Evolutionary conservation across 2,113 vertebrate species (phyloP), one percentile per base, ranked within the genome.

Genomic region (Apeltes quadracus): DNA sequence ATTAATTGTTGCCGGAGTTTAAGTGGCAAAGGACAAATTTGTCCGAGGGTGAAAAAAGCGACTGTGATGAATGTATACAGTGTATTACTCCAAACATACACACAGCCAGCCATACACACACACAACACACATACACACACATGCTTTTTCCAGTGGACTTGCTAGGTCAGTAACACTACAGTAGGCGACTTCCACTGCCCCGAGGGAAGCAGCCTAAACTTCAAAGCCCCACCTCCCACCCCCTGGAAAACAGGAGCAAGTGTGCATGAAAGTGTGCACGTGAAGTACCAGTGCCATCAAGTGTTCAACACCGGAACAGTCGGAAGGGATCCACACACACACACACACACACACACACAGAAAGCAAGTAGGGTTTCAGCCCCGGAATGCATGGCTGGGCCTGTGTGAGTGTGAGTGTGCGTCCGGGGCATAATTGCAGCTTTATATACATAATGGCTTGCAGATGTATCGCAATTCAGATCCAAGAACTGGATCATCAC

Each of bases 171-270:
- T 81, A 83, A 87, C 69, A 76, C 83, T 83, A 85, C 89, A 88
- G 82, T 82, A 75, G 81, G 85, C 69, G 65, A 88, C 89, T 91
- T 94, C 88, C 91, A 89, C 61, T 59, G 85, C 92, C n/a, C 87
- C 63, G 75, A 86, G 89, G 93, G 83, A 53, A 90, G 27, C 77
- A 69, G 65, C 23, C 77, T 75, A 55, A 74, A 85, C 88, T 91
- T 91, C 86, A 91, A 92, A 84, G 76, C 66, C 64, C 74, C 66
- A 54, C 75, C 59, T 75, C 63, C 62, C 61, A 53, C 56, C 72
- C 59, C 69, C 54, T 61, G 43, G 69, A 81, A 83, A 87, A 88
- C 87, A 75, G 78, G 70, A 75, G 82, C 73, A 72, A 79, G 77
- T 82, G 83, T 82, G 79, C 76, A 75, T 81, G 69, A 78, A 71